Base-by-base conservation (phyloP, 2,113 vertebrate genomes). In the Rostratula benghalensis region DNA sequence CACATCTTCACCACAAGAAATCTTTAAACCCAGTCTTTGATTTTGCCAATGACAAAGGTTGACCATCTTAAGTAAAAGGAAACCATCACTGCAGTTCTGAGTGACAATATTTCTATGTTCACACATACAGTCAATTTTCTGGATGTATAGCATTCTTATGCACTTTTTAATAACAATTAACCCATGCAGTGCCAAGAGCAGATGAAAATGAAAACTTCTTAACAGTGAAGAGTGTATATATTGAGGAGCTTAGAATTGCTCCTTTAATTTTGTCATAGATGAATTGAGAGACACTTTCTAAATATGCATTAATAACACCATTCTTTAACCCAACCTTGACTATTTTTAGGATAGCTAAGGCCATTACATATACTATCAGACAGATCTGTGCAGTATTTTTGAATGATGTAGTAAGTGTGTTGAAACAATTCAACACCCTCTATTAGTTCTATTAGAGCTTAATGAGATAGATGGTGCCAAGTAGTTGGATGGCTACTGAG, bases 391-490 rank as follows among this genome's bases (percentile, higher is more conserved):
- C 53, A 95, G 82, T 33, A 70, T 37, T 93, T 95, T 4, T 78
- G 74, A 96, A 89, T 63, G 67, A 93, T 83, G 78, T 11, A 93
- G 59, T 23, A 90, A 96, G 43, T 23, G 11, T 73, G 35, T 41
- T 92, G 73, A 80, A 94, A 93, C 68, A 89, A 95, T 45, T 93
- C 61, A 87, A 59, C 37, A 94, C 7, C 21, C 69, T 76, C 61
- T 89, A 9, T 87, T 88, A 89, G 41, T 65, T 76, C 61, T 89
- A 9, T 87, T 88, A 89, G 41, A 20, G 15, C 51, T 83, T 95
- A 91, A 93, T 94, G 75, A 83, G 65, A 79, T 21, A 85, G 71
- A 92, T 28, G 37, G 69, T 90, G 84, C 68, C 91, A 89, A 83
- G 45, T 21, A 87, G 24, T 57, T 84, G 54, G 61, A 91, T 33